phyloP scores from a whole-genome alignment of 2,113 vertebrate species.

The Pluvialis apricaria region DNA sequence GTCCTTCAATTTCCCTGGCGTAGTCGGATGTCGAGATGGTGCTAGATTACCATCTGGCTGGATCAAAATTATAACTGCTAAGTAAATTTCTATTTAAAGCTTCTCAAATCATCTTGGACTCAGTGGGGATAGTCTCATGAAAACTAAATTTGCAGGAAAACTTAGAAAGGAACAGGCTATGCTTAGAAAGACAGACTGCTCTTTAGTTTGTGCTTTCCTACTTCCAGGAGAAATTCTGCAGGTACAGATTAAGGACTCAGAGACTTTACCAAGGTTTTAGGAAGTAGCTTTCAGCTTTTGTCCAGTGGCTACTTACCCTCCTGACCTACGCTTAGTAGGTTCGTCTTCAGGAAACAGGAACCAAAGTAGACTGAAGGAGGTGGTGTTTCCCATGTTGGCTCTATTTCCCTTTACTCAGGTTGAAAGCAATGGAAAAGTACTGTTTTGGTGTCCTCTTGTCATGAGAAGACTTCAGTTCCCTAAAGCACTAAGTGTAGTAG shows the following conservation, averaged over 20 bases:
- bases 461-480: neutral
- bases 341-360: neutral
- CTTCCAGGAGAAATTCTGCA: neutral
- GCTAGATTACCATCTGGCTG: neutral
- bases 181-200: neutral
- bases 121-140: neutral
- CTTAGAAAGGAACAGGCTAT: neutral
- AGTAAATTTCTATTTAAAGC: neutral
- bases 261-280: neutral
- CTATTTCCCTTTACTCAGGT: neutral
- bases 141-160: neutral
- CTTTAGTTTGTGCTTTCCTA: neutral
- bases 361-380: neutral
- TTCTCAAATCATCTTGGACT: neutral
- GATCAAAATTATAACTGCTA: neutral
- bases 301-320: neutral
- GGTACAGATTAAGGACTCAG: neutral
- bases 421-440: neutral
- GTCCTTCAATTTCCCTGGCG: neutral
- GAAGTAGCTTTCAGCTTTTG: neutral
- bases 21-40: neutral
- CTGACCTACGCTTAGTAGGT: neutral
- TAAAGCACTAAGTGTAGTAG: neutral
- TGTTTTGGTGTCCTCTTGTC: neutral
- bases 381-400: neutral